Evolutionary conservation across 2,113 vertebrate genomes (phyloP), one percentile per base, ranked within the genome.

Genomic region (Picathartes gymnocephalus): DNA sequence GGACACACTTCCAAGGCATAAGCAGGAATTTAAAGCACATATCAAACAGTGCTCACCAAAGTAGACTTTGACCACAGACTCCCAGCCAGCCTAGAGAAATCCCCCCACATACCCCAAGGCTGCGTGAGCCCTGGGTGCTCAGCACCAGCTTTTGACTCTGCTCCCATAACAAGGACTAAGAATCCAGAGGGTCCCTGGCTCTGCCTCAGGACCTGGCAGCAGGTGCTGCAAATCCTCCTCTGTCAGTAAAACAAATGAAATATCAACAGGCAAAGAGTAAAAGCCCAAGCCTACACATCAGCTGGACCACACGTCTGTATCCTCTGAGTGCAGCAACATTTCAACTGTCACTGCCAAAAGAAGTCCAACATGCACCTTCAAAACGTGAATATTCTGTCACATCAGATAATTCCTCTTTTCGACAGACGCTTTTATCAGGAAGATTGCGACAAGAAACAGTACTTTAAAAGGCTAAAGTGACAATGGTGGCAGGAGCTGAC

Each of bases 91-190:
- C 35, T 14, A 15, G 11, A 82, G 64, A 31, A 86, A 70, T 3
- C 3, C 9, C 17, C 33, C 23, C 4, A 44, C 13, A 3, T 13
- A 9, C 7, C 11, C 15, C 3, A 3, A 33, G 51, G 27, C 61
- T 6, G 2, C 2, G 6, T 13, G 31, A 78, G 56, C 40, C 28
- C 22, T 9, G 42, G 25, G 35, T 40, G 66, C 83, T 87, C 44
- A 71, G 42, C 57, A 66, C 51, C 57, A 71, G 21, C 37, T 0
- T 11, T 57, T 50, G 30, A 50, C 30, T 51, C 17, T 16, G 13
- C 30, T 40, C 44, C 62, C 30, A 7, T 0, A 27, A 70, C 40
- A 19, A 0, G 9, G 47, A 2, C 5, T 9, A 0, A 4, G 23
- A 35, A 60, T 6, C 40, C 76, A 70, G 35, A 70, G 61, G 79